These are phyloP conservation scores for Agraylea sexmaculata DNA, from an alignment of 1,140 invertebrate species.

Conservation along the genomic window DNA sequence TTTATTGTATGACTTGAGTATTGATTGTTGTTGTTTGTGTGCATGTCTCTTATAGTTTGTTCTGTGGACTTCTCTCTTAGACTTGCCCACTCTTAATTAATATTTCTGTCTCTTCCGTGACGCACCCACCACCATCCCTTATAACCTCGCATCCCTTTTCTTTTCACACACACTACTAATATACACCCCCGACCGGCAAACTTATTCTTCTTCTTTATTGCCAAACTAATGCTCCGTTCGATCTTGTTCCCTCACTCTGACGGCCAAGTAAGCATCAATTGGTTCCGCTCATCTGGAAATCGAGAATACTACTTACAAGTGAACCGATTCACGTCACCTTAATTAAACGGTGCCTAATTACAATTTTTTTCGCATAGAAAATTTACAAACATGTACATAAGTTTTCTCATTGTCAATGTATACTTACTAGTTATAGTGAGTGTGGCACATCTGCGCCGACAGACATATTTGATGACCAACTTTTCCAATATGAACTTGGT, in stretches of 20 bases:
- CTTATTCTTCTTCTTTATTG: constrained; percentile 21
- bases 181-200: constrained; percentile 11
- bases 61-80: too few species aligned
- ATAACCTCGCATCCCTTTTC: constrained; percentile 4
- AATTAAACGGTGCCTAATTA: too few species aligned
- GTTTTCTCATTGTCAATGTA: too few species aligned
- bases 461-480: constrained; percentile 16
- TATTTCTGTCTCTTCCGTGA: constrained; percentile 16
- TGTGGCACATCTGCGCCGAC: too few species aligned
- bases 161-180: not conserved
- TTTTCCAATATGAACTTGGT: constrained; percentile 22
- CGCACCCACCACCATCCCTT: constrained; percentile 5
- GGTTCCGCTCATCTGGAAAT: constrained; percentile 6
- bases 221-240: constrained; percentile 19
- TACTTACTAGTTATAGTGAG: too few species aligned
- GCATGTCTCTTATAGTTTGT: too few species aligned
- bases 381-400: too few species aligned
- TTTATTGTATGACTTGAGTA: too few species aligned
- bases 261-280: constrained; percentile 2
- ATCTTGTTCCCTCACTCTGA: constrained; percentile 9
- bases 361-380: too few species aligned
- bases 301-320: not conserved
- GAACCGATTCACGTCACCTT: not conserved
- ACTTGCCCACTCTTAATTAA: constrained; percentile 21
- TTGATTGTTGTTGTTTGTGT: too few species aligned